Conservation (phyloP, 2,113 vertebrate genomes). For the Origma solitaria region DNA sequence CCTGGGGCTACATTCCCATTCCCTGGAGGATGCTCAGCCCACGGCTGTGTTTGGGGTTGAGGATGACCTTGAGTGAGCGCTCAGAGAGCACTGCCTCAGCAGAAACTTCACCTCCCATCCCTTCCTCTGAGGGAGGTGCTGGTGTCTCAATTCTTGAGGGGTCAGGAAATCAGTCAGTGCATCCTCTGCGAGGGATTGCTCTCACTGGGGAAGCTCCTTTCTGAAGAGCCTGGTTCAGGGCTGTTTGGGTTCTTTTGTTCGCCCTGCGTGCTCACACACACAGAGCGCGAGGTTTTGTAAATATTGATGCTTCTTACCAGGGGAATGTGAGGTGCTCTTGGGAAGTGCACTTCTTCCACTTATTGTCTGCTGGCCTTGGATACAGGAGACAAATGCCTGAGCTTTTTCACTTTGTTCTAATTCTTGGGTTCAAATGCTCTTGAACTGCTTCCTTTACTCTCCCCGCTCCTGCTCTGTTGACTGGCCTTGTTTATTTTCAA, state of each 20-base stretch:
- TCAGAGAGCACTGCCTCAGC: not conserved
- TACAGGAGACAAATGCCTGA: not conserved
- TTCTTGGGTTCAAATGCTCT: conserved; percentile 18
- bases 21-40: not conserved
- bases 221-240: not conserved
- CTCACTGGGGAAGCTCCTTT: not conserved
- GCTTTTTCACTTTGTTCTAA: not conserved
- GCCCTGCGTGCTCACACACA: not conserved
- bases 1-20: not conserved
- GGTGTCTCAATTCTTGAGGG: not conserved
- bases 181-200: not conserved
- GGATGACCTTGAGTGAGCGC: not conserved
- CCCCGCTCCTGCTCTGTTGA: not conserved
- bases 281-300: not conserved
- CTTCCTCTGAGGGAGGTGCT: not conserved
- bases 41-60: not conserved
- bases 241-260: not conserved
- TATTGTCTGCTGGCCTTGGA: conserved; percentile 12
- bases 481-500: conserved; percentile 47
- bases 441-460: not conserved
- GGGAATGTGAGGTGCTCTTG: not conserved
- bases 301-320: conserved; percentile 11
- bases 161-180: not conserved
- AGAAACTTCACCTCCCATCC: not conserved
- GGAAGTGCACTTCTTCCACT: not conserved